phyloP scores from a whole-genome alignment of 2,888 invertebrate genomes.

The Lepetodrilus schrolli region DNA sequence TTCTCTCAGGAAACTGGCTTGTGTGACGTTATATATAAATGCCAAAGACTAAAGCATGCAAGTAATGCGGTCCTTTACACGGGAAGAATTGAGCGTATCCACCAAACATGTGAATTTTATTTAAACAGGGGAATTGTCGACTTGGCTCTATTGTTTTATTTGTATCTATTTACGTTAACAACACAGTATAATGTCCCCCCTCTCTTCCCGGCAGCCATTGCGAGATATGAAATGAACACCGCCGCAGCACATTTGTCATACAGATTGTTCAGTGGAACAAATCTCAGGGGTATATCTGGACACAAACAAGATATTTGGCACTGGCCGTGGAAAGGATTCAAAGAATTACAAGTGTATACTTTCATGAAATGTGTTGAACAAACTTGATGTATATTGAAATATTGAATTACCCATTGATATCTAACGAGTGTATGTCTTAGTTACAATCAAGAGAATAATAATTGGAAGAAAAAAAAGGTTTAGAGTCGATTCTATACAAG shows the following conservation, averaged over 20 bases:
- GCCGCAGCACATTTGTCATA: background rate
- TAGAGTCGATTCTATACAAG: too few species aligned
- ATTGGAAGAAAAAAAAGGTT: too few species aligned
- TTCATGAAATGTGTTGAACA: background rate
- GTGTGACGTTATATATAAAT: background rate
- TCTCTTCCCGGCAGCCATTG: constrained; percentile 3
- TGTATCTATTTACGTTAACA: background rate
- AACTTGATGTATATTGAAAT: background rate
- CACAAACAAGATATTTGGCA: too few species aligned
- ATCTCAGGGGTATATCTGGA: too few species aligned
- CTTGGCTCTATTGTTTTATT: background rate
- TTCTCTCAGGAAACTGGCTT: background rate
- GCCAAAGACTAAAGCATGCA: background rate
- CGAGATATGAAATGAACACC: constrained; percentile 22
- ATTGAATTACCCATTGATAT: too few species aligned
- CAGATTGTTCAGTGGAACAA: too few species aligned
- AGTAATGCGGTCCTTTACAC: background rate
- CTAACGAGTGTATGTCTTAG: too few species aligned
- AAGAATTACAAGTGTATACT: too few species aligned
- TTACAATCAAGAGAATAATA: too few species aligned
- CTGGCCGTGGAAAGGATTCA: too few species aligned
- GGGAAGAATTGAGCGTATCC: constrained; percentile 2
- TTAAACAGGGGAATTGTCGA: background rate
- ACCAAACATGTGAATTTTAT: constrained; percentile 26
- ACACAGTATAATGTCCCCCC: background rate